Base-by-base conservation (phyloP, 2,888 invertebrate genomes). In the Hirtodrosophila histrioides region DNA sequence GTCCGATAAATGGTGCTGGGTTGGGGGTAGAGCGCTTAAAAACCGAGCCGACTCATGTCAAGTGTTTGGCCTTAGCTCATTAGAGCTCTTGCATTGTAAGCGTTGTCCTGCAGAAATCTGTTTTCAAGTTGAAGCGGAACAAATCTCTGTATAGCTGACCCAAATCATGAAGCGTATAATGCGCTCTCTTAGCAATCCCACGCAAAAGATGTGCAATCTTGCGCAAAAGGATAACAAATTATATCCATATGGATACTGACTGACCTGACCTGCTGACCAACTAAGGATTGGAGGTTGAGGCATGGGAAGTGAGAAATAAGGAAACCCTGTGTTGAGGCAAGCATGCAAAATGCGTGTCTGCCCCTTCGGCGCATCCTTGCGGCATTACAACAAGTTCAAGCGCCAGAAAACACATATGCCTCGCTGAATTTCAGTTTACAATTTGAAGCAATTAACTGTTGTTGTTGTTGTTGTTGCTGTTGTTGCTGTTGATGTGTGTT, bases 161-260 rank as follows among this genome's bases (percentile, higher is more conserved):
- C 79, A 74, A 85, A 79, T 69, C 73, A 78, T 62, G 46, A 63
- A 53, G 71, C 66, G 71, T 74, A 57, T 61, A 53, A 75, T 62
- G 62, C 65, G 41, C 44, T 48, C 61, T 50, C 44, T 24, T 46
- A 40, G 50, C 49, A 67, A 56, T 50, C 67, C 69, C 66, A 66
- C 72, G 77, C 70, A 68, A 78, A 71, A 66, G 69, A 83, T 81
- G 88, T 88, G 81, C 86, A 86, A 88, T 84, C 78, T 86, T 86
- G 88, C 86, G 86, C 86, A 86, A 86, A 86, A 84, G 88, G 81
- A 81, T 86, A 85, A 74, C 69, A 54, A 74, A 72, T 63, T 65
- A 69, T 81, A 73, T 71, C 51, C 70, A 80, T 68, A 77, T 53
- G 70, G 63, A 62, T 43, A 41, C 8, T 33, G 17, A 44, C 68